A percentile compares a stretch with the other conserved stretches of the same genome.
phyloP scores from a whole-genome alignment of 1,140 invertebrate species.

The Aphelinus certus region DNA sequence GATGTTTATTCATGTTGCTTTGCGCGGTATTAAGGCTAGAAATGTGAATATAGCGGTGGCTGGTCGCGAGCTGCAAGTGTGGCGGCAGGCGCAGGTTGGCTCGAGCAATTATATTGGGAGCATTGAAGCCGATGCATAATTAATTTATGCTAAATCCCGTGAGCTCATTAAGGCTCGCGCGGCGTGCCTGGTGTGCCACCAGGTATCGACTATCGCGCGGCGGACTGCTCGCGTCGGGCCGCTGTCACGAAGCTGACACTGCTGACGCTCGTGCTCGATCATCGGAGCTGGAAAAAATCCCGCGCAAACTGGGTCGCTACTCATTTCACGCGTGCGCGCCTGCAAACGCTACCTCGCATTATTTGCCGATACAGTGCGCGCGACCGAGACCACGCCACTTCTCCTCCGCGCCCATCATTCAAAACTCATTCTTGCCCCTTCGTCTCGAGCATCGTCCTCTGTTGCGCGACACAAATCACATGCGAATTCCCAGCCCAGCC shows the following conservation, averaged over 20 bases:
- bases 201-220: no score
- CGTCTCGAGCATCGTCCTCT: no score
- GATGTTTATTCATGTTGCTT: slow-evolving; percentile 47
- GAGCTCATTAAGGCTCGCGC: slow-evolving; percentile 43
- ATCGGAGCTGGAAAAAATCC: slow-evolving; percentile 39
- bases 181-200: slow-evolving; percentile 22
- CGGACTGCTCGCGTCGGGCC: background rate
- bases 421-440: no score
- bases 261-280: slow-evolving; percentile 29
- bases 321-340: no score
- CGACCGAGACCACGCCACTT: no score
- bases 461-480: background rate
- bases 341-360: no score
- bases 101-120: slow-evolving; percentile 44
- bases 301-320: slow-evolving; percentile 29
- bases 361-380: no score
- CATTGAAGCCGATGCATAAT: slow-evolving; percentile 57
- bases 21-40: no score
- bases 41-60: no score
- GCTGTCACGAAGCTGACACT: background rate
- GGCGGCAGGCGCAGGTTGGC: slow-evolving; percentile 39
- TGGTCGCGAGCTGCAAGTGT: slow-evolving; percentile 31
- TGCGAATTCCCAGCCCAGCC: background rate
- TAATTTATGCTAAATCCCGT: slow-evolving; percentile 57
- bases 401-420: no score